These are phyloP conservation scores for Aptenodytes patagonicus DNA, from an alignment of 2,113 vertebrate genomes.

Conservation along the genomic window DNA sequence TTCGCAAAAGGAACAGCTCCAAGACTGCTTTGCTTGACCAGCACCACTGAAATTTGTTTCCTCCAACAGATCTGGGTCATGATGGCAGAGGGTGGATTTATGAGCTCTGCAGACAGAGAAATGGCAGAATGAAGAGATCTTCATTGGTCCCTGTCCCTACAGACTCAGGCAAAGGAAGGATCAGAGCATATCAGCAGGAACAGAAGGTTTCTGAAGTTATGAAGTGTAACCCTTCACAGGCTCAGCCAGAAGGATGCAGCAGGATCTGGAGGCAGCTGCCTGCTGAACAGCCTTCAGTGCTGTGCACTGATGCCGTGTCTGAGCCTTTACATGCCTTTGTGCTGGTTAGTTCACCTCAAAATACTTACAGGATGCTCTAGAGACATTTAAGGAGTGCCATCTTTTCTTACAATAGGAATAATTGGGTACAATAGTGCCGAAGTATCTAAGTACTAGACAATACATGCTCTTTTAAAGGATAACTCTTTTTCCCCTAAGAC, in stretches of 20 bases:
- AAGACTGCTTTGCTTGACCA: neutral
- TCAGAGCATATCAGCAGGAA: neutral
- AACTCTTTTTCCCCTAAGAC: neutral
- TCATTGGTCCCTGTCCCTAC: neutral
- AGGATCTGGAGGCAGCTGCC: neutral
- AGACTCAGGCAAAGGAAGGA: neutral
- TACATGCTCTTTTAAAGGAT: neutral
- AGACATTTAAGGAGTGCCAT: neutral
- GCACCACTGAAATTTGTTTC: neutral
- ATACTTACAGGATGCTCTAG: neutral
- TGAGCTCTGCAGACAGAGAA: neutral
- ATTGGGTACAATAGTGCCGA: neutral
- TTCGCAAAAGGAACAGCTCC: neutral
- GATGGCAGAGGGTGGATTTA: neutral
- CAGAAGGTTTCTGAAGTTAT: neutral
- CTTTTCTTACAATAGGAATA: neutral
- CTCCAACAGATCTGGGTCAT: rapidly evolving
- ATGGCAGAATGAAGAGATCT: neutral
- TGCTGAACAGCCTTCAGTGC: neutral
- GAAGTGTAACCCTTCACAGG: neutral
- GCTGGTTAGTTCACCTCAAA: neutral
- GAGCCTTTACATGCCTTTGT: neutral
- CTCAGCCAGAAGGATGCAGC: neutral
- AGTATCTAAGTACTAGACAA: neutral
- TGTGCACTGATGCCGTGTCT: neutral